phyloP scores from a whole-genome alignment of 2,113 vertebrate species.

The human (Homo sapiens) region DNA sequence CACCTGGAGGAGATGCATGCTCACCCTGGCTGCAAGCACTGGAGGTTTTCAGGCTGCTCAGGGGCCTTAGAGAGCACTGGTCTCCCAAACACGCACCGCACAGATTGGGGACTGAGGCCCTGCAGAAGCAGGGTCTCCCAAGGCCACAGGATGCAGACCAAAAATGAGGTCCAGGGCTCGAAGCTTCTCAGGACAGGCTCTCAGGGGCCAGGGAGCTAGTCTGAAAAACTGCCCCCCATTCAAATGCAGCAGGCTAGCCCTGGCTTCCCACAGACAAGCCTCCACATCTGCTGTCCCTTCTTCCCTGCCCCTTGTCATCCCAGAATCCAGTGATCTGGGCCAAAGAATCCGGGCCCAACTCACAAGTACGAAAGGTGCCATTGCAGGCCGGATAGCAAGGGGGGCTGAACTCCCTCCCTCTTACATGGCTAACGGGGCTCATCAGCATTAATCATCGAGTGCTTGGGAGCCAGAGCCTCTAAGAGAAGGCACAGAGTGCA shows the following conservation, averaged over 20 bases:
- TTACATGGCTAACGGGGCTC: background rate
- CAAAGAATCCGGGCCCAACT: background rate
- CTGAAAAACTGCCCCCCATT: background rate
- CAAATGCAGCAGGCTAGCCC: background rate
- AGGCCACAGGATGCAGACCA: background rate
- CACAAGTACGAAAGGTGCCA: background rate
- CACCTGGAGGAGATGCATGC: background rate
- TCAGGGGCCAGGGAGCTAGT: background rate
- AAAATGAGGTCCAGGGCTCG: background rate
- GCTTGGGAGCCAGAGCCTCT: background rate
- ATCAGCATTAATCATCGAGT: background rate
- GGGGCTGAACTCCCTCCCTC: background rate
- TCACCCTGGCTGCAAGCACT: background rate
- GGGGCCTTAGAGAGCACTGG: background rate
- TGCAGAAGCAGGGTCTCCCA: background rate
- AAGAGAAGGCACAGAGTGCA: no score
- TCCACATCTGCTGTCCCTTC: background rate
- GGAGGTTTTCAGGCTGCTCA: background rate
- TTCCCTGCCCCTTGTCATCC: background rate
- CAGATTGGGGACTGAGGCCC: background rate
- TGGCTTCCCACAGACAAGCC: background rate
- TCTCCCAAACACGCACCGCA: background rate
- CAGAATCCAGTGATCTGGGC: background rate
- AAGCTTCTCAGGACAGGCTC: background rate
- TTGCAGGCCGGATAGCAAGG: background rate